Conservation (phyloP, 2,113 vertebrate species). For the Cisticola juncidis region DNA sequence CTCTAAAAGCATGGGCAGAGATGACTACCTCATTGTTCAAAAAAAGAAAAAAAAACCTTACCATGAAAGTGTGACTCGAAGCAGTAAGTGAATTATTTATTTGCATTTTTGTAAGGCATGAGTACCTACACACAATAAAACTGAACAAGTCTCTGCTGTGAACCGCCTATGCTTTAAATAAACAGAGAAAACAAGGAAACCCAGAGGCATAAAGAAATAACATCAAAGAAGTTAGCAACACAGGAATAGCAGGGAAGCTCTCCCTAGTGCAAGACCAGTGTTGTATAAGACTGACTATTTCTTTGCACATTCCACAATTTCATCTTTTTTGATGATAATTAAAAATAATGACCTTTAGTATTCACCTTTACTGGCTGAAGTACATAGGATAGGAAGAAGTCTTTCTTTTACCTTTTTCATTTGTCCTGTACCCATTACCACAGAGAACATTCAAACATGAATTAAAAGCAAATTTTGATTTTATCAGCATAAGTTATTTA, state of each 20-base stretch:
- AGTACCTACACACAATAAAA: background rate
- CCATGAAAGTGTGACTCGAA: background rate
- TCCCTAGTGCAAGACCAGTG: background rate
- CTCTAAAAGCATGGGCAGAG: background rate
- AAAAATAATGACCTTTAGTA: background rate
- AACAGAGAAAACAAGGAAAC: background rate
- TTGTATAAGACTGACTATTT: background rate
- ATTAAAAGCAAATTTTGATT: background rate
- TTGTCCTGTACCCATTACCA: background rate
- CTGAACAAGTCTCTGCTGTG: background rate
- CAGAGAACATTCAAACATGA: background rate
- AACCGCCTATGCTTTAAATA: background rate
- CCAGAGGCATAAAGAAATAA: background rate
- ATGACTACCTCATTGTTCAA: background rate
- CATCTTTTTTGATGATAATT: background rate
- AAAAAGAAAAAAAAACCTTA: background rate
- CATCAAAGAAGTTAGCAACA: background rate
- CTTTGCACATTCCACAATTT: background rate
- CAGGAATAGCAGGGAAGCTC: background rate
- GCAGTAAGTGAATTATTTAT: background rate
- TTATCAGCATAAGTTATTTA: background rate
- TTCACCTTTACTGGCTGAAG: background rate
- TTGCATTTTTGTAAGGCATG: background rate
- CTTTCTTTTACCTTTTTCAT: background rate
- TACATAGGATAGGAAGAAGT: background rate